Conservation (phyloP, 2,113 vertebrate species). For the Chinchilla lanigera region DNA sequence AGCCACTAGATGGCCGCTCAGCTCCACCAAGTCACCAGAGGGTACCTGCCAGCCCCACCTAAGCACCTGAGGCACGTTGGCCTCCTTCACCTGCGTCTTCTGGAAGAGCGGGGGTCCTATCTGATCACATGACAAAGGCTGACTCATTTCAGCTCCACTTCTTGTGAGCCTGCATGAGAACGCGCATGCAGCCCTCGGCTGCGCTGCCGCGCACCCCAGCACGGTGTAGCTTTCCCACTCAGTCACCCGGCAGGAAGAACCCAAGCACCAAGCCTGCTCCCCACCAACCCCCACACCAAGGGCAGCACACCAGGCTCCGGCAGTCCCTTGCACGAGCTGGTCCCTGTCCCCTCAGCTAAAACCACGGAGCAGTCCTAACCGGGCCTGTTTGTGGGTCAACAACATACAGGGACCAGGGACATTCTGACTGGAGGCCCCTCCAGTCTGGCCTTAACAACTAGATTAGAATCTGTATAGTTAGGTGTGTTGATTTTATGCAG, state of each 20-base stretch:
- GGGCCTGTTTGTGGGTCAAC: background rate
- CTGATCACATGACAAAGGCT: background rate
- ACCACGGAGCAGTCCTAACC: background rate
- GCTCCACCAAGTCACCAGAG: background rate
- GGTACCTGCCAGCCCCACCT: background rate
- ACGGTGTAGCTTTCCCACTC: background rate
- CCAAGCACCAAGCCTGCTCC: background rate
- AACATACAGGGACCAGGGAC: background rate
- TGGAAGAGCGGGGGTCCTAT: background rate
- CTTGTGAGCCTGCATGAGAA: background rate
- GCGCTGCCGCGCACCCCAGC: background rate
- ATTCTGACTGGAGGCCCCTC: background rate
- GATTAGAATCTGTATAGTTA: background rate
- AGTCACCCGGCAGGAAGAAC: background rate
- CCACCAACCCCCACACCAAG: background rate
- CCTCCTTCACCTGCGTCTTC: background rate
- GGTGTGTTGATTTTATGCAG: background rate
- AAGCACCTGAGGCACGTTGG: fast-evolving
- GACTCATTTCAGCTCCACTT: background rate
- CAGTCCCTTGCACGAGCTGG: background rate
- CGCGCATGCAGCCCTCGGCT: fast-evolving
- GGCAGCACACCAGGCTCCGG: fast-evolving
- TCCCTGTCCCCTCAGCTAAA: background rate
- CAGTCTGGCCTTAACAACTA: background rate
- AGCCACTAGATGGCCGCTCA: constrained; percentile 67